Base-by-base conservation (phyloP, 2,113 vertebrate species). In the Phyllostomus discolor region DNA sequence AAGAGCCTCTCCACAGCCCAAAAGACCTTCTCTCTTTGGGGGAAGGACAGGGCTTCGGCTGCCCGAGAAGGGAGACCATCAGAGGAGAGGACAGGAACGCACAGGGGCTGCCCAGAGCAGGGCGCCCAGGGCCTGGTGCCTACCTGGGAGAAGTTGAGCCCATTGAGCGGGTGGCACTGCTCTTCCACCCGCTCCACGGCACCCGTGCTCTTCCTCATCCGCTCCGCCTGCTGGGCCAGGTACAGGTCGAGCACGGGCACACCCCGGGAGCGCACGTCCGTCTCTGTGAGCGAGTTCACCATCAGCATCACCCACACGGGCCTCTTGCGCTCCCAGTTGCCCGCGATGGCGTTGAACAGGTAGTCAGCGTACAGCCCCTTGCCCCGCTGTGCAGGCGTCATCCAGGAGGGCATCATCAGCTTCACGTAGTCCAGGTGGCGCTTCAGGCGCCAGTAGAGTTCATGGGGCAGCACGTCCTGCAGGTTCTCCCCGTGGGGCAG, bases 291-390 rank as follows among this genome's bases (percentile, higher is more conserved):
- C 0, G 99, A 99, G 98, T 99, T 99, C 93, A 99, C 99, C 99
- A 99, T 99, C 72, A 99, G 99, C 99, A 99, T 99, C 98, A 99
- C 99, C 99, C 99, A 99, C 57, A 99, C 99, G 0, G 99, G 99
- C 96, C 99, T 98, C 98, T 99, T 99, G 97, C 99, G 99, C 96
- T 99, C 99, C 99, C 99, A 99, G 98, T 99, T 99, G 41, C 99
- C 99, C 0, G 99, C 99, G 0, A 99, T 99, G 92, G 99, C 99
- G 0, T 99, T 99, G 98, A 99, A 99, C 72, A 99, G 98, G 98
- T 99, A 99, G 98, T 99, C 99, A 0, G 99, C 99, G 0, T 99
- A 99, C 2, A 99, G 98, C 86, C 99, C 99, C 46, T 99, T 99
- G 82, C 99, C 99, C 3, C 99, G 98, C 98, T 99, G 99, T 35